Conservation (phyloP, 2,888 invertebrate genomes). For the Agrypnus murinus region DNA sequence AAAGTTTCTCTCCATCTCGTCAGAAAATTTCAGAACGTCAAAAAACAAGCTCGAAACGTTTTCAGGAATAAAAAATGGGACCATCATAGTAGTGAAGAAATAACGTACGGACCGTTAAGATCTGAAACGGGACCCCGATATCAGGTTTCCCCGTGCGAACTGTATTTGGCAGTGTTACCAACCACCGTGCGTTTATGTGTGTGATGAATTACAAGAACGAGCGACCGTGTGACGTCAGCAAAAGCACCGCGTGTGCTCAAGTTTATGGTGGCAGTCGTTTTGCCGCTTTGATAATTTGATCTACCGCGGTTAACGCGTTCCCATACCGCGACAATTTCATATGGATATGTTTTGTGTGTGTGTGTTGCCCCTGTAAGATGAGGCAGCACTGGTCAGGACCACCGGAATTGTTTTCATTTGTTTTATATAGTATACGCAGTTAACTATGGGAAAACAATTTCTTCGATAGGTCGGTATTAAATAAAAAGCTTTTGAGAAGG, state of each 20-base stretch:
- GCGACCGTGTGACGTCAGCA: slow-evolving; percentile 55
- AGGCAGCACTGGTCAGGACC: slow-evolving; percentile 57
- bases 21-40: slow-evolving; percentile 25
- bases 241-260: slow-evolving; percentile 57
- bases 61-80: slow-evolving; percentile 18
- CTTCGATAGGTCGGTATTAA: background rate
- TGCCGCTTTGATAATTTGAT: slow-evolving; percentile 61
- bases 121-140: slow-evolving; percentile 51
- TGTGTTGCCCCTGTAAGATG: too few relatives aligned
- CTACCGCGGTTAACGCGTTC: slow-evolving; percentile 60
- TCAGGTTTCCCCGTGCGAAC: slow-evolving; percentile 59
- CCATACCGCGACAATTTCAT: slow-evolving; percentile 60
- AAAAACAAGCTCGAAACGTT: slow-evolving; percentile 37
- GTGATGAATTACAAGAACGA: slow-evolving; percentile 61
- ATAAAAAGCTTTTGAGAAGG: too few relatives aligned
- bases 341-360: too few relatives aligned
- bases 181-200: slow-evolving; percentile 60
- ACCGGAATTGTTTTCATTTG: slow-evolving; percentile 51
- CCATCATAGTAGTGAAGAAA: slow-evolving; percentile 1
- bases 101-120: slow-evolving; percentile 39
- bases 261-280: slow-evolving; percentile 55
- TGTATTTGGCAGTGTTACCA: slow-evolving; percentile 60
- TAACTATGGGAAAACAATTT: background rate
- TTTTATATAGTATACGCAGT: background rate
- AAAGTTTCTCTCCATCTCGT: slow-evolving; percentile 33